A percentile compares a stretch with the other conserved stretches of the same genome.
Conservation (phyloP, 2,113 vertebrate genomes). For the Maccullochella peelii region DNA sequence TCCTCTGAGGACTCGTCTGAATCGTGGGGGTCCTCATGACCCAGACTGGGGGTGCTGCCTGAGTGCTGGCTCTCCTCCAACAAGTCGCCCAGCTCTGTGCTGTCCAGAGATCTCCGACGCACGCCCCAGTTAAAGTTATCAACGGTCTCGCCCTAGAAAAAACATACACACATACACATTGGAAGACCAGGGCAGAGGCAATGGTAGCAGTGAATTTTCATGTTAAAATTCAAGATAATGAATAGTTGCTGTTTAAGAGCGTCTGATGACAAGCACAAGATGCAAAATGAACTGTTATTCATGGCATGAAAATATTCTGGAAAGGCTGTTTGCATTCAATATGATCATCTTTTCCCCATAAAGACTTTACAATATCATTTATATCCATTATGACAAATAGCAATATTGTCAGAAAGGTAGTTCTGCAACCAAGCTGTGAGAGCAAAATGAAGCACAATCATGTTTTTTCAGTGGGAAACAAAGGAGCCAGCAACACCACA, state of each 20-base stretch:
- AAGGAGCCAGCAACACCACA: conserved; percentile 69
- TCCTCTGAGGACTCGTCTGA: conserved; percentile 97
- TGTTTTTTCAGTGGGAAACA: conserved; percentile 40
- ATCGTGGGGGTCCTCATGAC: conserved; percentile 91
- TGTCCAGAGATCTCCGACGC: conserved; percentile 96
- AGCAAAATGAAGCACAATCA: conserved; percentile 59
- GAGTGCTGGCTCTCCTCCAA: conserved; percentile 96
- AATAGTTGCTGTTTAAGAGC: conserved; percentile 30
- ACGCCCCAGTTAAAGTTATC: conserved; percentile 99
- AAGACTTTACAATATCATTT: conserved; percentile 14
- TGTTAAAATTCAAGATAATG: conserved; percentile 15
- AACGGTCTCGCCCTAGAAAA: conserved; percentile 93
- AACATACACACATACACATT: conserved; percentile 55
- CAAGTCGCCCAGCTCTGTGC: conserved; percentile 95
- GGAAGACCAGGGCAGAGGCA: conserved; percentile 32
- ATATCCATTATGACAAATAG: conserved; percentile 34
- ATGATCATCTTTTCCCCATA: conserved; percentile 22
- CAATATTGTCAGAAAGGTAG: conserved; percentile 45
- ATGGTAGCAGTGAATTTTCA: background rate
- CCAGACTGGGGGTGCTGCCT: conserved; percentile 93
- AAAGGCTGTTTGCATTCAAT: conserved; percentile 24
- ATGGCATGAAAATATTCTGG: conserved; percentile 54
- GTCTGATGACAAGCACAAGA: conserved; percentile 60
- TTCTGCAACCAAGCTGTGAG: conserved; percentile 69
- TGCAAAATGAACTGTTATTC: conserved; percentile 68